These are phyloP conservation scores for Mechanitis messenoides DNA, from an alignment of 2,888 invertebrate species.

Conservation along the genomic window DNA sequence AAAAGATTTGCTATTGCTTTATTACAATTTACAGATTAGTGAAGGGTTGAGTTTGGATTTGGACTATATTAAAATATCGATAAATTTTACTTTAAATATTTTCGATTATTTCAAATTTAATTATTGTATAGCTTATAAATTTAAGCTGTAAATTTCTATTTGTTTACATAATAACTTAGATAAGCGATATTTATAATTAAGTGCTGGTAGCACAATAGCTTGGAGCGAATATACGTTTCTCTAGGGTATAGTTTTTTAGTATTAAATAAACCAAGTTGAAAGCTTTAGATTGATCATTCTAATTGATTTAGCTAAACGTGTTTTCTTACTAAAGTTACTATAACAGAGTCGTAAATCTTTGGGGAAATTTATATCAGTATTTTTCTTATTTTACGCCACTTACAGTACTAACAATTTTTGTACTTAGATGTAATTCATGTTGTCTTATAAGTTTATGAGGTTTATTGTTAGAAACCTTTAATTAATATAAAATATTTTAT, in stretches of 20 bases:
- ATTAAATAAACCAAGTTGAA: no score
- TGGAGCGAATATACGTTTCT: constrained; percentile 52
- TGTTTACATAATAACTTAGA: no score
- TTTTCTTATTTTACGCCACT: neutral
- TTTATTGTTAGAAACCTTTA: no score
- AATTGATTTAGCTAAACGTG: constrained; percentile 38
- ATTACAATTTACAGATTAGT: no score
- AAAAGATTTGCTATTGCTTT: constrained; percentile 13
- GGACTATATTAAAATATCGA: no score
- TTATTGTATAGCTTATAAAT: no score
- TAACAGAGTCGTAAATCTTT: constrained; percentile 1
- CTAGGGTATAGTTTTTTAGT: constrained; percentile 42
- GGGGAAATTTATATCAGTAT: neutral
- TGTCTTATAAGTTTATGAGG: no score
- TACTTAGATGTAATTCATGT: constrained; percentile 1
- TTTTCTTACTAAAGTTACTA: neutral
- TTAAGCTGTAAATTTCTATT: no score
- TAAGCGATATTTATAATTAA: constrained; percentile 36
- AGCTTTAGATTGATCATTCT: constrained; percentile 28
- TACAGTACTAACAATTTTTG: constrained; percentile 6
- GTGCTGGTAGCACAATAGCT: constrained; percentile 50
- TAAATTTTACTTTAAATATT: no score
- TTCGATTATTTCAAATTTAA: no score
- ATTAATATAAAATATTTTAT: no score
- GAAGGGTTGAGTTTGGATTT: no score